phyloP scores from a whole-genome alignment of 2,888 invertebrate genomes.

The Subacronicta megacephala region DNA sequence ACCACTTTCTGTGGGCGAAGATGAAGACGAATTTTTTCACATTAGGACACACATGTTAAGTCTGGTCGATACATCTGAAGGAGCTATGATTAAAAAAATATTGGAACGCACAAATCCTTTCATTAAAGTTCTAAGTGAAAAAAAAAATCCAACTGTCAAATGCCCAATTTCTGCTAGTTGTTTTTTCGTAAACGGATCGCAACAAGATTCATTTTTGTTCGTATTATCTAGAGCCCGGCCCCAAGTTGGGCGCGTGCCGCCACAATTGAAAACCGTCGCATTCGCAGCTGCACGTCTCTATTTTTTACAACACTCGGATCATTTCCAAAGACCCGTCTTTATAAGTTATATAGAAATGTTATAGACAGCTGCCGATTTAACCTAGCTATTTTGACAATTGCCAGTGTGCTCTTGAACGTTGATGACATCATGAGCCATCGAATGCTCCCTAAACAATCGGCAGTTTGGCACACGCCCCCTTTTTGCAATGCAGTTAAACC shows the following conservation, averaged over 20 bases:
- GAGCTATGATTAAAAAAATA: slow-evolving; percentile 5
- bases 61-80: slow-evolving; percentile 6
- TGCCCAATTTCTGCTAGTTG: background rate
- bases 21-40: background rate
- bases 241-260: slow-evolving; percentile 66
- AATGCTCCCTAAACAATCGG: slow-evolving; percentile 47
- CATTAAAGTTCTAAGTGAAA: background rate
- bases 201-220: slow-evolving; percentile 27
- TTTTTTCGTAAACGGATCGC: slow-evolving; percentile 4
- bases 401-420: slow-evolving; percentile 27
- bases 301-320: slow-evolving; percentile 54
- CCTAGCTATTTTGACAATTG: slow-evolving; percentile 2
- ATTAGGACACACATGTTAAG: slow-evolving; percentile 20
- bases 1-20: slow-evolving; percentile 8
- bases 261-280: slow-evolving; percentile 60
- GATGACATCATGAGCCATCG: slow-evolving; percentile 39
- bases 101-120: background rate
- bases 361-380: slow-evolving; percentile 27
- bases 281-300: slow-evolving; percentile 63
- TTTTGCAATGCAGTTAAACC: slow-evolving; percentile 56
- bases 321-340: slow-evolving; percentile 41
- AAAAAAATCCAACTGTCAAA: background rate
- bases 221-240: slow-evolving; percentile 9
- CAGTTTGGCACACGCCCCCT: slow-evolving; percentile 38
- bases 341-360: slow-evolving; percentile 17